A percentile compares a stretch with the other conserved stretches of the same genome.
Conservation (phyloP, 1,140 invertebrate genomes). For the Heliconius eleuchia region DNA sequence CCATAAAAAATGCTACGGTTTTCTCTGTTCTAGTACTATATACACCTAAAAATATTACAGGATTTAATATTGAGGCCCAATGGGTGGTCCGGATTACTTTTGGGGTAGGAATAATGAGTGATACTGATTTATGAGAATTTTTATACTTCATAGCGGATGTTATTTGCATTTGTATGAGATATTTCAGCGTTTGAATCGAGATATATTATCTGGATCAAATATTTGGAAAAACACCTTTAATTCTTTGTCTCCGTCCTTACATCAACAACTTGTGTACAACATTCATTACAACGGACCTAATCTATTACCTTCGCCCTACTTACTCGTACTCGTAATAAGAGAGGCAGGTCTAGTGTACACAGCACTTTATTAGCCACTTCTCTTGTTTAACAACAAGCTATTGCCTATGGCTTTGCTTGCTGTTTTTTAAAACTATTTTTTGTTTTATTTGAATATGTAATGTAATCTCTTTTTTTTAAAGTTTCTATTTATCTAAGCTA, state of each 20-base stretch:
- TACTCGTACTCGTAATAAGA: neutral
- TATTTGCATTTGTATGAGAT: neutral
- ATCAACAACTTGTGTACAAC: neutral
- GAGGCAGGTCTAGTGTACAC: neutral
- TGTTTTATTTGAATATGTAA: no score
- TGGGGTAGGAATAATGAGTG: conserved; percentile 18
- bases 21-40: neutral
- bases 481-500: neutral
- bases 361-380: neutral
- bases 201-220: neutral
- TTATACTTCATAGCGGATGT: conserved; percentile 10
- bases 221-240: neutral
- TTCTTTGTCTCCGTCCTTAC: neutral
- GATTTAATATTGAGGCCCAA: conserved; percentile 27
- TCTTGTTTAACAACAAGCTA: neutral
- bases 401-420: neutral
- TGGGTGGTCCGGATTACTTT: conserved; percentile 13
- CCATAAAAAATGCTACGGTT: neutral
- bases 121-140: conserved; percentile 27
- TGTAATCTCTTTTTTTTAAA: neutral
- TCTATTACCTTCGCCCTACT: conserved; percentile 3
- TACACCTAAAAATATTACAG: neutral
- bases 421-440: no score
- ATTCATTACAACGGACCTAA: neutral
- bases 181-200: neutral